Percentiles rank a stretch among this genome's conserved stretches.
Conservation (phyloP, 2,113 vertebrate species). For the Tachycineta bicolor region DNA sequence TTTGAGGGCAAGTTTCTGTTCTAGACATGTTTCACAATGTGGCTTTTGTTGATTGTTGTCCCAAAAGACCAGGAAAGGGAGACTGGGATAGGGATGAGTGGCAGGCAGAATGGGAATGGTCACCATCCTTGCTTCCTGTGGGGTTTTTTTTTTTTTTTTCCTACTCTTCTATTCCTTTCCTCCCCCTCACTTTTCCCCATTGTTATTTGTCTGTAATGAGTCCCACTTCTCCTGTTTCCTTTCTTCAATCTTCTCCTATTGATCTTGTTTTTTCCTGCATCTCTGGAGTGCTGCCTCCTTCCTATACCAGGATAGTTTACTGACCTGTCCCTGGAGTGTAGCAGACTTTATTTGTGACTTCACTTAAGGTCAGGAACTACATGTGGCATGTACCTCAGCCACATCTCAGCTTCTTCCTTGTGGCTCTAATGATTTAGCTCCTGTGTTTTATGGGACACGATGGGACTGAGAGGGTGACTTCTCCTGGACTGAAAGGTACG, state of each 20-base stretch:
- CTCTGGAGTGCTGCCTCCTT: background rate
- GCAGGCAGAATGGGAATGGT: background rate
- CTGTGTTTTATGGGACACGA: background rate
- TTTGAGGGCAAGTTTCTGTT: background rate
- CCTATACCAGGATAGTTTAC: background rate
- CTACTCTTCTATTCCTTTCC: background rate
- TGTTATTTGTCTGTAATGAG: background rate
- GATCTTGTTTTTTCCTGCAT: background rate
- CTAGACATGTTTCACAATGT: background rate
- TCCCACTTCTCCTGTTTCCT: background rate
- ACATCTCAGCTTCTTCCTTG: background rate
- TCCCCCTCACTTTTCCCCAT: accelerated
- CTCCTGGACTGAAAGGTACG: background rate
- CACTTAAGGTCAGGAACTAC: background rate
- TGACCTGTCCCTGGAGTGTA: background rate
- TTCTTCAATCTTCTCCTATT: background rate
- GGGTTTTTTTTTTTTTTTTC: background rate
- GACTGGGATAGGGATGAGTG: background rate
- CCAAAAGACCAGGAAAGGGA: background rate
- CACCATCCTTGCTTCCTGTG: background rate
- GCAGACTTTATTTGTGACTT: background rate
- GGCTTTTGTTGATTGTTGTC: accelerated
- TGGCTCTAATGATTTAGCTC: background rate
- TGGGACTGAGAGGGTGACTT: background rate
- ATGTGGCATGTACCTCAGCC: background rate